These are phyloP conservation scores for Carpatolechia fugitivella DNA, from an alignment of 2,888 invertebrate genomes.

Conservation along the genomic window DNA sequence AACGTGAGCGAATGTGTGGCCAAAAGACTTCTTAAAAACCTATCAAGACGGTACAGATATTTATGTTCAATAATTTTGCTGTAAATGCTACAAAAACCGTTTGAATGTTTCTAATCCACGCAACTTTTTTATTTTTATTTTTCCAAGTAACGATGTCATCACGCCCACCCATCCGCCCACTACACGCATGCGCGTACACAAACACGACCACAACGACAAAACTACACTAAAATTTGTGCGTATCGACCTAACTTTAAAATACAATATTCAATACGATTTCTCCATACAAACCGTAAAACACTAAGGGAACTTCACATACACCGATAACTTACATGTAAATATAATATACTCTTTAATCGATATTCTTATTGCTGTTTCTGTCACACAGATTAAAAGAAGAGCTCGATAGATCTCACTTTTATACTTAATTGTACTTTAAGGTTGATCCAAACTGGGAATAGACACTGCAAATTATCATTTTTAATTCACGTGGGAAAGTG, in stretches of 20 bases:
- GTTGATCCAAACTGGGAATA: slow-evolving; percentile 20
- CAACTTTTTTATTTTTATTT: no score
- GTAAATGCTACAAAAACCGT: no score
- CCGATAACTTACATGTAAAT: slow-evolving; percentile 15
- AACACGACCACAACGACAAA: slow-evolving; percentile 40
- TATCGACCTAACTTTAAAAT: slow-evolving; percentile 65
- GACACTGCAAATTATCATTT: neutral
- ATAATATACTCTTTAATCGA: slow-evolving; percentile 29
- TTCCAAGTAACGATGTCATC: neutral
- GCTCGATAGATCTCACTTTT: slow-evolving; percentile 69
- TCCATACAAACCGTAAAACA: neutral
- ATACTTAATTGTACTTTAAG: slow-evolving; percentile 57
- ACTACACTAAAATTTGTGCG: slow-evolving; percentile 76
- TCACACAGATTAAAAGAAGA: slow-evolving; percentile 67
- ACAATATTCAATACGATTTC: slow-evolving; percentile 32
- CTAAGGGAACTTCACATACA: slow-evolving; percentile 25
- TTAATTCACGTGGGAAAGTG: neutral
- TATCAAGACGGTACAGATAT: no score
- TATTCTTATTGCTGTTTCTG: slow-evolving; percentile 75
- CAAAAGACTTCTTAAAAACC: no score
- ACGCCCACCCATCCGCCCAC: slow-evolving; percentile 21
- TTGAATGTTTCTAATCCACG: no score
- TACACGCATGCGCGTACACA: slow-evolving; percentile 32
- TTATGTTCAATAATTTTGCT: no score
- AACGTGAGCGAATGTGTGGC: neutral